Conservation (phyloP, 2,797 vertebrate species). For the Coregonus sp. region DNA sequence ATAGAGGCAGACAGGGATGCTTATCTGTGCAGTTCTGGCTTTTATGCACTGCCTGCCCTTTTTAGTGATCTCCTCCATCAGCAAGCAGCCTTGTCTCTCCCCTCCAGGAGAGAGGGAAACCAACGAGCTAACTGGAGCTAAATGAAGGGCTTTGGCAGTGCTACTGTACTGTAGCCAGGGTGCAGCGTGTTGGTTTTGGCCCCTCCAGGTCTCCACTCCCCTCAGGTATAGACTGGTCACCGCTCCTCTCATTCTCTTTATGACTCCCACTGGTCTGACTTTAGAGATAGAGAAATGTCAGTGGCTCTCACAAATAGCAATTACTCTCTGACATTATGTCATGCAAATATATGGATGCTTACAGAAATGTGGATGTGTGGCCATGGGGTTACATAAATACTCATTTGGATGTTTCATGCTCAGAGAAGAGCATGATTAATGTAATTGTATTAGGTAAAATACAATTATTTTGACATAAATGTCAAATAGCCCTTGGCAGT, state of each 20-base stretch:
- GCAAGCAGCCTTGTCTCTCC: slow-evolving; percentile 69
- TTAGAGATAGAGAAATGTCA: background rate
- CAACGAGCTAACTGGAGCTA: background rate
- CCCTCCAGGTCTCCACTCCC: background rate
- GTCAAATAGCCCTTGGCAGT: slow-evolving; percentile 24
- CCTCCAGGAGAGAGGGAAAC: slow-evolving; percentile 40
- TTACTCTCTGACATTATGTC: background rate
- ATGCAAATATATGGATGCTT: background rate
- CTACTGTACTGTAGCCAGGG: background rate
- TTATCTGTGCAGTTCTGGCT: slow-evolving; percentile 57
- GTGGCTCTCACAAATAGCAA: background rate
- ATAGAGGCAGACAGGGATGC: background rate
- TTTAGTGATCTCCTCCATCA: slow-evolving; percentile 61
- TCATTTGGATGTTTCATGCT: slow-evolving; percentile 1
- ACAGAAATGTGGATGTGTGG: background rate
- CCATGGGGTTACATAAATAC: background rate
- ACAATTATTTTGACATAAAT: slow-evolving; percentile 33
- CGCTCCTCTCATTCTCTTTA: background rate
- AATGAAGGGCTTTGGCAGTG: slow-evolving; percentile 32
- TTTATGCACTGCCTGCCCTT: slow-evolving; percentile 50
- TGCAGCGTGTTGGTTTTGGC: background rate
- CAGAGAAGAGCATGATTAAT: slow-evolving; percentile 7
- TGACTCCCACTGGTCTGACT: background rate
- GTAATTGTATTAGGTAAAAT: slow-evolving; percentile 9
- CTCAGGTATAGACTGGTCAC: background rate